These are phyloP conservation scores for Cairina moschata DNA, from an alignment of 2,113 vertebrate species.

Conservation along the genomic window DNA sequence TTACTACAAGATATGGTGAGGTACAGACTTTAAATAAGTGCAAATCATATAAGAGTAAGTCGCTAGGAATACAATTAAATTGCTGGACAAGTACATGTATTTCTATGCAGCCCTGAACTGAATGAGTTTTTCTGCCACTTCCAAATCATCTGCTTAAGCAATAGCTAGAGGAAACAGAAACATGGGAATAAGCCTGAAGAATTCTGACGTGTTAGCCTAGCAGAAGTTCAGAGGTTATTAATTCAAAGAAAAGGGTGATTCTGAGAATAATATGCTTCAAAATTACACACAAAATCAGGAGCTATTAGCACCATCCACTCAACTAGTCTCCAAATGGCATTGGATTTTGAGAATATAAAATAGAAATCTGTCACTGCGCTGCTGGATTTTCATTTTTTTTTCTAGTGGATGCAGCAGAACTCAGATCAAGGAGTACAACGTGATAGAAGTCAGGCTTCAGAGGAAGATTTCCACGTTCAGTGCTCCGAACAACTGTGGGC, in stretches of 20 bases:
- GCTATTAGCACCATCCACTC: neutral
- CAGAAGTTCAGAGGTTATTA: neutral
- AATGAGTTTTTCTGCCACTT: neutral
- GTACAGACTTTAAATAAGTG: neutral
- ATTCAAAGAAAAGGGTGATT: neutral
- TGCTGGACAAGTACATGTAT: no score
- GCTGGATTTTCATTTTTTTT: neutral
- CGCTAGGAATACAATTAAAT: neutral
- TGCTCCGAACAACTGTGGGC: neutral
- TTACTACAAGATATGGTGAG: neutral
- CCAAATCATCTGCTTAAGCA: neutral
- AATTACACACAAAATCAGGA: neutral
- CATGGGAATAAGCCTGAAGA: neutral
- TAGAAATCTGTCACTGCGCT: neutral
- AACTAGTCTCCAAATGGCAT: neutral
- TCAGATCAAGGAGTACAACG: accelerated
- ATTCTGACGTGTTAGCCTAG: neutral
- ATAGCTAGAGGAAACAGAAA: neutral
- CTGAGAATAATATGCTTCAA: neutral
- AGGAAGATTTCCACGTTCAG: neutral
- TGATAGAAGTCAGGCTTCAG: neutral
- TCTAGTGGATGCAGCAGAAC: neutral
- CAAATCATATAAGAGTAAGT: neutral
- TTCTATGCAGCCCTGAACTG: neutral
- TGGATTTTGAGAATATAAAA: neutral